phyloP scores from a whole-genome alignment of 2,113 vertebrate species.

The Macroglossus sobrinus region DNA sequence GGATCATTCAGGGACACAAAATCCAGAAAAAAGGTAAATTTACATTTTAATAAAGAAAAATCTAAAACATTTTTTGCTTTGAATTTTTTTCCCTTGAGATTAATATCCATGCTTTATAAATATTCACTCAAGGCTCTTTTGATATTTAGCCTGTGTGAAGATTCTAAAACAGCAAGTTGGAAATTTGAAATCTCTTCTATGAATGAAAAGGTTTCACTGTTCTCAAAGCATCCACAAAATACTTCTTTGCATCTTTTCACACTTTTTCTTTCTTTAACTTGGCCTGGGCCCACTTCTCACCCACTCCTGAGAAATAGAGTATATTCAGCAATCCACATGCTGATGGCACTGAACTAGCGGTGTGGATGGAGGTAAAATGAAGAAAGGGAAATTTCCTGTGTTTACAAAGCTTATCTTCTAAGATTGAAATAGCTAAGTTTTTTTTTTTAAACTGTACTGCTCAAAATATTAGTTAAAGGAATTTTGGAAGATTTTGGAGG shows the following conservation, averaged over 20 bases:
- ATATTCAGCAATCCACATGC: not conserved
- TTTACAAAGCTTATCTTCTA: not conserved
- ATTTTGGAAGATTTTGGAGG: not conserved
- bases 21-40: not conserved
- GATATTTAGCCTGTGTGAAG: not conserved
- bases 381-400: not conserved
- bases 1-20: not conserved
- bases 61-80: not conserved
- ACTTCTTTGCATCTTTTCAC: not conserved
- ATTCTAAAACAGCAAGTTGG: not conserved
- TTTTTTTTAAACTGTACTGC: not conserved
- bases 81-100: slow-evolving; percentile 1
- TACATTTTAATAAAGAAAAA: slow-evolving; percentile 29
- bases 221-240: not conserved
- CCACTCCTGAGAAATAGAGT: not conserved
- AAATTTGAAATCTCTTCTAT: not conserved
- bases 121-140: not conserved
- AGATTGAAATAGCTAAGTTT: not conserved
- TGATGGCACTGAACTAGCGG: not conserved
- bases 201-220: not conserved
- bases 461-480: not conserved
- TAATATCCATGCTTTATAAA: slow-evolving; percentile 24
- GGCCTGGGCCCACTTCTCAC: not conserved
- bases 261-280: not conserved
- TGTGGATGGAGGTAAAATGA: not conserved